Conservation (phyloP, 2,797 vertebrate genomes). For the Eutrigla gurnardus region DNA sequence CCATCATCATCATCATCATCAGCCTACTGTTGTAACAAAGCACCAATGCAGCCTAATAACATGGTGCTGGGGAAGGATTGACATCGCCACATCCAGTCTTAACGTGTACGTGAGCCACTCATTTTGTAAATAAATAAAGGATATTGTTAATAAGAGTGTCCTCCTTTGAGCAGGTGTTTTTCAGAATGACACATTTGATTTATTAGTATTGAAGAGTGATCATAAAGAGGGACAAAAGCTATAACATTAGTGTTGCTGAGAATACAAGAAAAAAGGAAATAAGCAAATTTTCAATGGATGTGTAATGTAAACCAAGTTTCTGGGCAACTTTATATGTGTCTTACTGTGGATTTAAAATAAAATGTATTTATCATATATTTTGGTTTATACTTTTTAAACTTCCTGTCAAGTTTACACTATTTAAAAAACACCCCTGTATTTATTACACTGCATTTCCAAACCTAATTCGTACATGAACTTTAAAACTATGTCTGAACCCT, state of each 20-base stretch:
- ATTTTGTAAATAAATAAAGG: background rate
- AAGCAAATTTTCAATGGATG: constrained; percentile 40
- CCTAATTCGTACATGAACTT: background rate
- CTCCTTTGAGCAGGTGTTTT: background rate
- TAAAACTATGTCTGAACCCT: background rate
- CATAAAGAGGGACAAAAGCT: constrained; percentile 11
- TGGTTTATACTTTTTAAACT: constrained; percentile 7
- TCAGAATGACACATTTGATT: background rate
- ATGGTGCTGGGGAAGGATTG: constrained; percentile 4
- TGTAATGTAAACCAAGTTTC: constrained; percentile 10
- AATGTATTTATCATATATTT: background rate
- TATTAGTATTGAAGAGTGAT: constrained; percentile 10
- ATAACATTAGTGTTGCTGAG: constrained; percentile 13
- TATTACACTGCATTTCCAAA: background rate
- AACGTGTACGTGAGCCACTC: background rate
- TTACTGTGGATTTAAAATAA: background rate
- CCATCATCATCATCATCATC: constrained; percentile 47
- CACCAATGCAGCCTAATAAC: constrained; percentile 28
- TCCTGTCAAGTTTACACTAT: too few relatives aligned
- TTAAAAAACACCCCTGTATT: background rate
- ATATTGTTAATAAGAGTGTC: background rate
- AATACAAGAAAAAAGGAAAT: constrained; percentile 35
- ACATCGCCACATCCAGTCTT: constrained; percentile 6
- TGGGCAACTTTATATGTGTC: background rate
- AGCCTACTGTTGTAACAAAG: constrained; percentile 33